phyloP scores from a whole-genome alignment of 2,888 invertebrate genomes.

The Lycia hirtaria region DNA sequence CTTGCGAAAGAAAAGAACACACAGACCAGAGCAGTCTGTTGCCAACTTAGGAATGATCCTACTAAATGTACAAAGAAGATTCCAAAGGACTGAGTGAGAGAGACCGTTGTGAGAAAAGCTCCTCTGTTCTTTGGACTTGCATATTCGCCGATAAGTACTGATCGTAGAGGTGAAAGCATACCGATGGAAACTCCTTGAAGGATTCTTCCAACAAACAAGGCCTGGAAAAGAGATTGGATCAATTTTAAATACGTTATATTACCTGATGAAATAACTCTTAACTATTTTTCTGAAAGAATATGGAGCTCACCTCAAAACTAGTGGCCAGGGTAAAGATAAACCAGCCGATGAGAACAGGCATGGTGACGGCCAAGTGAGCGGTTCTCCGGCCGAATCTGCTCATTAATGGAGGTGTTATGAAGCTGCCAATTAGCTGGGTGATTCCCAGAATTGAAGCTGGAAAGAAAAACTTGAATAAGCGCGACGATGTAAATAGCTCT shows the following conservation, averaged over 20 bases:
- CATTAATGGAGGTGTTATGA: no score
- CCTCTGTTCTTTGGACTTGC: constrained; percentile 85
- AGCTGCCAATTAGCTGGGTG: no score
- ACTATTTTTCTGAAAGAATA: no score
- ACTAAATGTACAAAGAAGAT: constrained; percentile 86
- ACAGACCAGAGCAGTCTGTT: constrained; percentile 77
- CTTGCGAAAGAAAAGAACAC: constrained; percentile 73
- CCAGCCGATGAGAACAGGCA: no score
- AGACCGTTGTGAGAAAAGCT: constrained; percentile 83
- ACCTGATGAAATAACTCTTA: no score
- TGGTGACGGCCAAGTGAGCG: no score
- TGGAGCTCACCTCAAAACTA: constrained; percentile 53
- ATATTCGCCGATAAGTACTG: constrained; percentile 82
- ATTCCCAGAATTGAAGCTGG: no score
- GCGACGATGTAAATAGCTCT: no score
- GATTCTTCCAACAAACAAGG: constrained; percentile 57
- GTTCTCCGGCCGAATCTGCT: no score
- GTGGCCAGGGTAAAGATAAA: no score
- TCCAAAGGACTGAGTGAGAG: constrained; percentile 84
- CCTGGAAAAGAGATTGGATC: constrained; percentile 45
- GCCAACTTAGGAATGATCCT: constrained; percentile 85
- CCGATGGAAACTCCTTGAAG: constrained; percentile 79
- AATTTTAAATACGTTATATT: no score
- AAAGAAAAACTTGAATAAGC: no score
- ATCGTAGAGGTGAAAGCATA: constrained; percentile 73